Evolutionary conservation across 2,113 vertebrate genomes (phyloP), one percentile per base, ranked within the genome.

Genomic region (Candoia aspera): DNA sequence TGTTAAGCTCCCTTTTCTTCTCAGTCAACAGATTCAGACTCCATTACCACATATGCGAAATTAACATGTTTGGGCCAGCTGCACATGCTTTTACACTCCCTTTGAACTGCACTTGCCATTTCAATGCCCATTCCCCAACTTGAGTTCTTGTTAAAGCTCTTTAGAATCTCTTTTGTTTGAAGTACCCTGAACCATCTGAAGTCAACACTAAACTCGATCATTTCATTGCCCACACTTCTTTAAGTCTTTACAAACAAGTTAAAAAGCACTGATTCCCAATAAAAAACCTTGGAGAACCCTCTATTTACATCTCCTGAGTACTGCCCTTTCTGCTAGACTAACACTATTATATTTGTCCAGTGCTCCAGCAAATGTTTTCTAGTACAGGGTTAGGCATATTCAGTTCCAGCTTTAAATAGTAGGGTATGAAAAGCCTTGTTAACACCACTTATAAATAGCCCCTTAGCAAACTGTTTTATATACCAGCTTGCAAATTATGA

Each of bases 401-500:
- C 55, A 62, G 58, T 92, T 42, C 87, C 87, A 85, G 42, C 79
- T 92, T 89, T 89, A 89, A 92, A 92, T 92, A 92, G 91, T 8
- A 92, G 79, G 79, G 1, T 26, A 89, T 62, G 87, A 54, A 84
- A 89, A 59, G 24, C 73, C 91, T 89, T 89, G 87, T 92, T 92
- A 92, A 88, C 91, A 85, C 49, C 57, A 92, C 49, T 85, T 92
- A 92, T 89, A 89, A 92, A 92, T 89, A 92, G 49, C 49, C 46
- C 79, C 79, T 88, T 15, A 89, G 91, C 58, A 92, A 89, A 89
- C 87, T 85, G 89, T 64, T 89, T 89, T 89, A 89, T 37, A 85
- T 85, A 87, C 79, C 91, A 89, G 91, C 91, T 89, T 85, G 91
- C 87, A 92, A 85, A 92, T 64, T 92, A 79, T 89, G 49, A 54